These are phyloP conservation scores for Synergus gifuensis DNA, from an alignment of 2,888 invertebrate genomes.

Conservation along the genomic window DNA sequence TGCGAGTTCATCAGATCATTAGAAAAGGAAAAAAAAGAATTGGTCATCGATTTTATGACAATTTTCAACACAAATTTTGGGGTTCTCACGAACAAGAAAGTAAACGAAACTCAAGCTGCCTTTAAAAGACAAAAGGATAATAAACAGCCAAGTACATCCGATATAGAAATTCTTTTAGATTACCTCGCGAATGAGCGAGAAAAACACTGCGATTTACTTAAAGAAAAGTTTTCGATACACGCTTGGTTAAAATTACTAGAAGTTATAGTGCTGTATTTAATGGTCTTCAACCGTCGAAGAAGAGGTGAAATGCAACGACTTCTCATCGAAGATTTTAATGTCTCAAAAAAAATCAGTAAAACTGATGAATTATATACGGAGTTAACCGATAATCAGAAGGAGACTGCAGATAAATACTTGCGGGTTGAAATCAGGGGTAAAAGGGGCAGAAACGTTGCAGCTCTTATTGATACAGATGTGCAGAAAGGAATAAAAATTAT, in stretches of 20 bases:
- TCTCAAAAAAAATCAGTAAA: slow-evolving; percentile 54
- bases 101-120: background rate
- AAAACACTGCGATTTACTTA: background rate
- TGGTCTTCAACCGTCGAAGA: slow-evolving; percentile 57
- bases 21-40: slow-evolving; percentile 44
- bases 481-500: background rate
- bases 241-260: too few relatives aligned
- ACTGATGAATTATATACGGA: slow-evolving; percentile 46
- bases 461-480: background rate
- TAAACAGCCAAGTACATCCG: background rate
- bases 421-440: slow-evolving; percentile 59
- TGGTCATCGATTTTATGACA: background rate
- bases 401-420: slow-evolving; percentile 53
- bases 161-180: background rate
- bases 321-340: slow-evolving; percentile 55
- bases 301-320: slow-evolving; percentile 59
- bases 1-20: slow-evolving; percentile 49
- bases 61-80: background rate
- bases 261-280: too few relatives aligned
- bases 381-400: slow-evolving; percentile 48
- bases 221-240: too few relatives aligned
- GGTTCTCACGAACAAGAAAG: background rate
- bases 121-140: background rate
- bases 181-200: background rate
- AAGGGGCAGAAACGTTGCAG: slow-evolving; percentile 50